These are phyloP conservation scores for Kryphioiulus occultus DNA, from an alignment of 2,888 invertebrate species.

Conservation along the genomic window DNA sequence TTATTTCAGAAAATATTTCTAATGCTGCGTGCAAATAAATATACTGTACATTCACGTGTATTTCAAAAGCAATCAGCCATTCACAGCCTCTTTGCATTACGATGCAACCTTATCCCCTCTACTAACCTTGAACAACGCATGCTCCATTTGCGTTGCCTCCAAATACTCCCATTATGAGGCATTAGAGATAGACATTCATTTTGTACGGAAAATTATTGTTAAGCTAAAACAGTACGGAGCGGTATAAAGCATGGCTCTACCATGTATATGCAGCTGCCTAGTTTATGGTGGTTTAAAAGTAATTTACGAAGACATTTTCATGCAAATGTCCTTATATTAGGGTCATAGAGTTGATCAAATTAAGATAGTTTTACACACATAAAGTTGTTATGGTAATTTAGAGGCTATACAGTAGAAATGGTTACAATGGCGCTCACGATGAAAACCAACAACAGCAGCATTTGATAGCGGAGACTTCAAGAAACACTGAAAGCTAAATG, in stretches of 20 bases:
- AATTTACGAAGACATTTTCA: conserved; percentile 5
- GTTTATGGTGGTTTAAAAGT: conserved; percentile 5
- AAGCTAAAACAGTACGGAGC: background rate
- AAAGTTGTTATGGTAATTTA: background rate
- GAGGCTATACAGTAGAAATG: background rate
- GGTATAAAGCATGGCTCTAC: background rate
- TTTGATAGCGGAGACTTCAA: background rate
- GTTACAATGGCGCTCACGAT: background rate
- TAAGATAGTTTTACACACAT: background rate
- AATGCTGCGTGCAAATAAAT: background rate
- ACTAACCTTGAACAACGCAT: background rate
- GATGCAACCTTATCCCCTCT: background rate
- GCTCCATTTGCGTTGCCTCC: background rate
- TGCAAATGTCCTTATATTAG: background rate
- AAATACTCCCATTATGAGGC: background rate
- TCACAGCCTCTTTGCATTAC: background rate
- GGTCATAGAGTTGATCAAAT: conserved; percentile 5
- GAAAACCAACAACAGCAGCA: background rate
- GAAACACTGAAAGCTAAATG: background rate
- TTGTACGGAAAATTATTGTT: background rate
- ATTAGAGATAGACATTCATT: background rate
- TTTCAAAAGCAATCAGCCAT: too few species aligned
- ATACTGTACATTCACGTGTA: background rate
- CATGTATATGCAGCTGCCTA: background rate
- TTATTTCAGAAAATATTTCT: background rate